A percentile compares a stretch with the other conserved stretches of the same genome.
phyloP scores from a whole-genome alignment of 2,797 vertebrate species.

The Macrochelys suwanniensis region DNA sequence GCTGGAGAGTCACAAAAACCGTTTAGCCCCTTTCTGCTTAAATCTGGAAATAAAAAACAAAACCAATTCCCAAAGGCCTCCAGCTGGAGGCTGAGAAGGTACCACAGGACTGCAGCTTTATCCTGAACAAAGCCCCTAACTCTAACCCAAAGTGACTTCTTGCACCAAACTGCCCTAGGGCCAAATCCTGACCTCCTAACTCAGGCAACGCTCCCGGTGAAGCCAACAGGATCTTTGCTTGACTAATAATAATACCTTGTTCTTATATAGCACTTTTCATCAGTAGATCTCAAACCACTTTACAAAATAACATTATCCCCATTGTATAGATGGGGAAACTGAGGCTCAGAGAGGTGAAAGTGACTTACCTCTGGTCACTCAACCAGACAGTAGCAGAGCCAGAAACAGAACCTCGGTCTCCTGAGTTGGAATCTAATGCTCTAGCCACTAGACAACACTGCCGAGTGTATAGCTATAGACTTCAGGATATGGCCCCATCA shows the following conservation, averaged over 20 bases:
- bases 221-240: background rate
- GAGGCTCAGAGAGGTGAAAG: no score
- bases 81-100: background rate
- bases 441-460: no score
- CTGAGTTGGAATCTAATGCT: no score
- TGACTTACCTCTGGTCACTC: no score
- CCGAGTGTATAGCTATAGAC: no score
- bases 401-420: no score
- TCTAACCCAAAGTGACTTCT: rapidly evolving
- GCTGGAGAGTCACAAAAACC: background rate
- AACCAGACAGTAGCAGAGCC: no score
- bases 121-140: background rate
- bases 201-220: background rate
- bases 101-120: background rate
- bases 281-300: no score
- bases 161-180: background rate
- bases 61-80: background rate
- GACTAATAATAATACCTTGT: no score
- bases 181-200: rapidly evolving
- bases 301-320: no score
- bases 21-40: background rate
- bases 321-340: no score
- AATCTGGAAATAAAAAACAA: background rate
- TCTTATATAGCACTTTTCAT: no score
- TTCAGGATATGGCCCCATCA: background rate